Base-by-base conservation (phyloP, 1,140 invertebrate genomes). In the Diplogasteroides magnus region DNA sequence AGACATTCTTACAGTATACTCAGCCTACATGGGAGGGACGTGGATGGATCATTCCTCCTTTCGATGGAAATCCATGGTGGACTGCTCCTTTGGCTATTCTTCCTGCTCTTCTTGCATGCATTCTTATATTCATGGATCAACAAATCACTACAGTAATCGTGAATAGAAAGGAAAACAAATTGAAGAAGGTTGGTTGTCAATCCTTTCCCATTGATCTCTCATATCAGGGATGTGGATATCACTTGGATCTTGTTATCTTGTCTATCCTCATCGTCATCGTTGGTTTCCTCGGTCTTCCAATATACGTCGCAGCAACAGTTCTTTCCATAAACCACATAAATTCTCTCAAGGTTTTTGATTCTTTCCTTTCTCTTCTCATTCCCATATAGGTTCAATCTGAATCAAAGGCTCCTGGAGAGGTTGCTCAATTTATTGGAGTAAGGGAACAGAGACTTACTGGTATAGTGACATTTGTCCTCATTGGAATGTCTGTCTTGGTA, bases 101-200 rank as follows among this genome's bases (percentile, higher is more conserved):
- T 31, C 96, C 96, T 0, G 94, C 96, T 61, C 84, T 98, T 2
- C 84, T 98, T 19, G 93, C 93, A 31, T 96, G 93, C 19, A 98
- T 99, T 80, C 86, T 98, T 6, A 72, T 72, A 14, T 98, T 98
- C 84, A 98, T 98, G 94, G 96, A 98, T 87, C 96, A 98, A 84
- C 95, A 98, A 86, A 98, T 98, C 69, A 97, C 95, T 0, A 91
- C 93, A 64, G 95, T 98, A 27, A 98, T 98, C 82, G 90, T 98
- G 11, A 98, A 98, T 83, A 88, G 95, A 55, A 97, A 96, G 85
- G 96, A 98, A 85, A 94, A 98, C 83, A 98, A 98, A 85, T 85
- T 98, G 48, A 93, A 93, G 85, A 78, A 82, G 37, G 37, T 48
- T 19, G 37, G 37, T 48, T 48, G 37, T 48, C 19, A 48, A 48